These are phyloP conservation scores for Adelphocoris suturalis DNA, from an alignment of 2,888 invertebrate species.

Conservation along the genomic window DNA sequence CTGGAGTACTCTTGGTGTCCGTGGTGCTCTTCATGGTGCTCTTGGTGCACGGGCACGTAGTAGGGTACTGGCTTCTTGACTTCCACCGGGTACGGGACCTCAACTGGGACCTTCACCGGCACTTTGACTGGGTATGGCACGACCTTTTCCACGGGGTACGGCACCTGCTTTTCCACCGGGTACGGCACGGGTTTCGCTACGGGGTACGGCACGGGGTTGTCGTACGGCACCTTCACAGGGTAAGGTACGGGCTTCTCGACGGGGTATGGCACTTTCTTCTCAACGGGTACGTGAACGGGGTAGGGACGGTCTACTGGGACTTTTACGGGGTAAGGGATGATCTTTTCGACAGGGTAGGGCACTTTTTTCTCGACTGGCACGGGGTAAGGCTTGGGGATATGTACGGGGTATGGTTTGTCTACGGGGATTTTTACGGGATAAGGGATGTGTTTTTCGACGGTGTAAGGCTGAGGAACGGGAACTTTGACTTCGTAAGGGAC, in stretches of 20 bases:
- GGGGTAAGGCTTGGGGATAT: slow-evolving; percentile 89
- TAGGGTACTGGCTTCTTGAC: slow-evolving; percentile 74
- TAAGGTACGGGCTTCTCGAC: slow-evolving; percentile 77
- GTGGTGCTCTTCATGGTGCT: slow-evolving; percentile 61
- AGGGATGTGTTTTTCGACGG: slow-evolving; percentile 79
- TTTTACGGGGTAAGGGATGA: slow-evolving; percentile 83
- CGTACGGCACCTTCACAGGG: slow-evolving; percentile 76
- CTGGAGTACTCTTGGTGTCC: slow-evolving; percentile 49
- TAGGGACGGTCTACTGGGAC: slow-evolving; percentile 88
- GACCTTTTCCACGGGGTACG: slow-evolving; percentile 74
- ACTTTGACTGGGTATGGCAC: slow-evolving; percentile 77
- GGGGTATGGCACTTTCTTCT: slow-evolving; percentile 83
- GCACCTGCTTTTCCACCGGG: slow-evolving; percentile 76
- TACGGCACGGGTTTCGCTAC: slow-evolving; percentile 81
- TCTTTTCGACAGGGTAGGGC: slow-evolving; percentile 83
- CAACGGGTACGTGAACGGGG: slow-evolving; percentile 85
- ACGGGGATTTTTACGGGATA: slow-evolving; percentile 86
- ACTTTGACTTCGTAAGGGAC: slow-evolving; percentile 85
- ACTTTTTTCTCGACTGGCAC: slow-evolving; percentile 87
- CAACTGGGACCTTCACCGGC: slow-evolving; percentile 76
- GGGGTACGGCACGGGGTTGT: slow-evolving; percentile 74
- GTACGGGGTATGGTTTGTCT: slow-evolving; percentile 79
- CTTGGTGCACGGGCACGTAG: slow-evolving; percentile 73
- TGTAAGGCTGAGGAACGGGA: slow-evolving; percentile 79
- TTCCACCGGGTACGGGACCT: slow-evolving; percentile 73